These are phyloP conservation scores for Anguilla anguilla DNA, from an alignment of 2,797 vertebrate species.

Conservation along the genomic window DNA sequence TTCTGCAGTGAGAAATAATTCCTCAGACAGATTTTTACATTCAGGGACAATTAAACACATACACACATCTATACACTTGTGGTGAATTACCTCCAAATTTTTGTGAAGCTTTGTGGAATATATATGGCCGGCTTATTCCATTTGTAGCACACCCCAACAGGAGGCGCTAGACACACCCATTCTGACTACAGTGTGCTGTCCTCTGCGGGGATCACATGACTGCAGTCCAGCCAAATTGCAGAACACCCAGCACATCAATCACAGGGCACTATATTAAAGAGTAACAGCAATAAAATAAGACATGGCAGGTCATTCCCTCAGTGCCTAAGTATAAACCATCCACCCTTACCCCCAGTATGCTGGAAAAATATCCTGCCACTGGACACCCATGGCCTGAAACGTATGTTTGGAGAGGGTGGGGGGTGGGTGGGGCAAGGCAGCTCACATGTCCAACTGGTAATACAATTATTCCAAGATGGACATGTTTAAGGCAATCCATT, in stretches of 20 bases:
- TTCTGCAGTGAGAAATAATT: neutral
- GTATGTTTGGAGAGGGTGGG: neutral
- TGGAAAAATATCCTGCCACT: neutral
- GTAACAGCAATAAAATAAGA: neutral
- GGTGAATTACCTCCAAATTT: neutral
- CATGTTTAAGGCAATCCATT: constrained; percentile 18
- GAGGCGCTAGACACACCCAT: neutral
- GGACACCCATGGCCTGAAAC: neutral
- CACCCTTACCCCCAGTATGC: neutral
- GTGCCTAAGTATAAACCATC: neutral
- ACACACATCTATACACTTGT: neutral
- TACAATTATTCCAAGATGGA: constrained; percentile 22
- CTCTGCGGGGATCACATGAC: neutral
- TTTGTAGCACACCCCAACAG: neutral
- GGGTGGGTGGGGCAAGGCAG: constrained; percentile 40
- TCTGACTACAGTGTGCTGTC: neutral
- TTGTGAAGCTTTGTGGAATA: neutral
- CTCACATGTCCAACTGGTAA: constrained; percentile 26
- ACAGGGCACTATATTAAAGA: neutral
- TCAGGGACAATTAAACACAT: neutral
- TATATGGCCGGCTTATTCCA: neutral
- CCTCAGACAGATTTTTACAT: neutral
- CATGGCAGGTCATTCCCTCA: neutral
- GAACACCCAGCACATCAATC: neutral
- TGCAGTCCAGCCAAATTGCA: neutral